A percentile compares a stretch with the other conserved stretches of the same genome.
These are phyloP conservation scores for Helicoverpa armigera DNA, from an alignment of 1,140 invertebrate species.

Conservation along the genomic window DNA sequence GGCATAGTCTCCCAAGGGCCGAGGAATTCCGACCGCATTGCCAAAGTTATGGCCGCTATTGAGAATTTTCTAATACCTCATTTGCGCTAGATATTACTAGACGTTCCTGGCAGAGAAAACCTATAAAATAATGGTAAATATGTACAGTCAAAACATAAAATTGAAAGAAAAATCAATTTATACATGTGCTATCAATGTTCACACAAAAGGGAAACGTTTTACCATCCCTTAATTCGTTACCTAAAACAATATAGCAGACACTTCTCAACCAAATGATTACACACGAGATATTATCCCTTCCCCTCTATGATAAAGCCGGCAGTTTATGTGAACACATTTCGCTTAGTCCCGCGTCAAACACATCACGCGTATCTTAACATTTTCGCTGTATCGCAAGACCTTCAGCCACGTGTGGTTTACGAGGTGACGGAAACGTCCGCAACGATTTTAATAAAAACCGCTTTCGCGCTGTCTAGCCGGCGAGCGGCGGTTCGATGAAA, in stretches of 20 bases:
- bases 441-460: slow-evolving; percentile 56
- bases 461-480: slow-evolving; percentile 40
- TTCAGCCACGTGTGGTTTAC: slow-evolving; percentile 53
- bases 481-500: slow-evolving; percentile 53
- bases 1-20: background rate
- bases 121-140: too few relatives aligned
- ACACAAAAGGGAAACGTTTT: too few relatives aligned
- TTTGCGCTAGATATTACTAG: too few relatives aligned
- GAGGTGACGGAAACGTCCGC: slow-evolving; percentile 55
- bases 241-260: background rate
- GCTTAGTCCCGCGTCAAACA: background rate
- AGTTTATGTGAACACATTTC: slow-evolving; percentile 21
- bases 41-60: slow-evolving; percentile 15
- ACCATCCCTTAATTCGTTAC: background rate
- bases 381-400: slow-evolving; percentile 33
- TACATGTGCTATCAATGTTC: too few relatives aligned
- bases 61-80: slow-evolving; percentile 1
- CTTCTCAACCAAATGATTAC: background rate
- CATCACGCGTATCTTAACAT: slow-evolving; percentile 31
- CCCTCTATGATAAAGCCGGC: slow-evolving; percentile 10
- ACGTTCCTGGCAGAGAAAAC: too few relatives aligned
- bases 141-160: too few relatives aligned
- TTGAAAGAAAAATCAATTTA: too few relatives aligned
- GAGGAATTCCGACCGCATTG: slow-evolving; percentile 1
- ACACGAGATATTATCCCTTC: slow-evolving; percentile 11